Base-by-base conservation (phyloP, 2,888 invertebrate species). In the Tinea semifulvella region DNA sequence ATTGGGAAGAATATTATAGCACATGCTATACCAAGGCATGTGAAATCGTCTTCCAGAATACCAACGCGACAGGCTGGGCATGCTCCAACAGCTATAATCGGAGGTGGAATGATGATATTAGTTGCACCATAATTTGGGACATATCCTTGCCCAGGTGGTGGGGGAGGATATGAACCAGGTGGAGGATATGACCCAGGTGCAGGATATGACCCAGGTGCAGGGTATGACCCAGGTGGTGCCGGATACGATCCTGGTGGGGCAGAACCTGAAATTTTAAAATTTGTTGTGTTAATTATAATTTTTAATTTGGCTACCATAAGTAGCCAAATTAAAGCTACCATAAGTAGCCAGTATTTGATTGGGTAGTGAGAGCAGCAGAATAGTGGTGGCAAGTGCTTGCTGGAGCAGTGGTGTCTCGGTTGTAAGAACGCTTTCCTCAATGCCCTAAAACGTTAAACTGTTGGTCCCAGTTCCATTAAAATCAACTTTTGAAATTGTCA, bases 31-130 rank as follows among this genome's bases (percentile, higher is more conserved):
- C 94, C 96, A 36, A 92, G 80, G 57, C 91, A 91, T 0, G 94
- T 90, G 67, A 89, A 95, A 60, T 94, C 92, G 56, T 94, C 94
- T 71, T 94, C 92, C 31, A 95, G 74, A 18, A 92, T 85, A 11
- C 95, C 96, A 47, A 94, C 92, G 53, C 94, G 83, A 61, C 95
- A 96, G 1, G 92, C 91, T 1, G 95, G 95, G 66, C 95, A 96
- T 2, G 90, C 92, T 1, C 94, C 94, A 1, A 95, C 89, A 0
- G 93, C 79, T 49, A 94, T 89, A 26, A 94, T 91, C 49, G 92
- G 89, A 2, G 89, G 88, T 42, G 88, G 86, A 50, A 89, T 85
- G 46, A 88, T 84, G 17, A 89, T 83, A 42, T 75, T 84, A 4
- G 80, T 79, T 2, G 88, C 83, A 13, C 88, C 86, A 53, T 88